phyloP scores from a whole-genome alignment of 2,888 invertebrate genomes.

The Ommatoiulus sabulosus region DNA sequence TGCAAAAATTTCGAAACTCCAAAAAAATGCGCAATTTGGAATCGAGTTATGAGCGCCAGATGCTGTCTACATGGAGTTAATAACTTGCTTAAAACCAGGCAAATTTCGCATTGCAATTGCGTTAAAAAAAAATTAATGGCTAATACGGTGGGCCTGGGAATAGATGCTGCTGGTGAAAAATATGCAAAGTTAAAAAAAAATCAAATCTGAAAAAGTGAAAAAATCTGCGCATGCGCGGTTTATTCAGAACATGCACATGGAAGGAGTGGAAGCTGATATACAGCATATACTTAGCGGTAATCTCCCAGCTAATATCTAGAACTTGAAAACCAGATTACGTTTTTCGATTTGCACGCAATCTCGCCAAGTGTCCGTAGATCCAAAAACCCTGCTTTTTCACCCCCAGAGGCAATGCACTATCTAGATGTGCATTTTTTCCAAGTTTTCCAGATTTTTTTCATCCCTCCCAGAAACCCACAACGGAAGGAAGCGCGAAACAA shows the following conservation, averaged over 20 bases:
- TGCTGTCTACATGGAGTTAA: not conserved
- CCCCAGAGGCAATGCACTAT: not conserved
- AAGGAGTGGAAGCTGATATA: not conserved
- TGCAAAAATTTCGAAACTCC: not conserved
- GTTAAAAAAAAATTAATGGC: constrained; percentile 38
- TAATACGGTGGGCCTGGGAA: constrained; percentile 39
- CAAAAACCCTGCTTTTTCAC: not conserved
- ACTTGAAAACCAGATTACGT: constrained; percentile 35
- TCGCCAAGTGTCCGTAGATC: not conserved
- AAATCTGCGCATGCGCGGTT: not conserved
- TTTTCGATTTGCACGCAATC: constrained; percentile 48
- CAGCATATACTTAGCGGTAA: not conserved
- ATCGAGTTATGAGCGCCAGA: constrained; percentile 13
- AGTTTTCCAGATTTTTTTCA: not conserved
- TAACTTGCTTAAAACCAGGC: not conserved
- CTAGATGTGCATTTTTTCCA: constrained; percentile 14
- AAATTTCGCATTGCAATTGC: constrained; percentile 1
- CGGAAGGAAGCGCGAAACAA: not conserved
- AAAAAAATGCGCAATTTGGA: not conserved
- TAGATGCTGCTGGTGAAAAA: not conserved
- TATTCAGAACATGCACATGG: not conserved
- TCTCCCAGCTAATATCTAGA: not conserved
- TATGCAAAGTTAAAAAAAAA: not conserved
- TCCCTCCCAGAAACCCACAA: not conserved
- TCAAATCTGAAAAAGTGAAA: not conserved